Base-by-base conservation (phyloP, 1,140 invertebrate species). In the Homalodisca vitripennis region DNA sequence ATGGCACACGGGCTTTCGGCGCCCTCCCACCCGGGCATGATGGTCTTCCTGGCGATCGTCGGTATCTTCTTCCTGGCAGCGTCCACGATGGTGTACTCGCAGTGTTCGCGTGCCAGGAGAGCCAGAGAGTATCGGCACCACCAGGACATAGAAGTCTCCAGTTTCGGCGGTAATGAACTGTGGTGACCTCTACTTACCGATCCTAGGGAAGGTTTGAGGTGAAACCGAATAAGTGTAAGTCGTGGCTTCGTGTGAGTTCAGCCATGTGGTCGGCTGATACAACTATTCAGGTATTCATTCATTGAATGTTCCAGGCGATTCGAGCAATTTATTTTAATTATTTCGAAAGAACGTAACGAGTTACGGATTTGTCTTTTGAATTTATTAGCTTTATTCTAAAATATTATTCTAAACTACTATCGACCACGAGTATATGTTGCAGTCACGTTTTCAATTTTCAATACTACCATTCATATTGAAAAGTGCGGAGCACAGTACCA, bases 61-160 rank as follows among this genome's bases (percentile, higher is more conserved):
- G 48, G 51, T 20, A 17, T 68, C 6, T 24, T 68, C 1, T 30
- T 51, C 14, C 14, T 60, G 10, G 53, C 67, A 68, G 27, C 67
- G 22, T 22, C 57, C 1, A 32, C 34, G 30, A 68, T 68, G 67
- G 24, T 51, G 13, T 27, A 31, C 27, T 68, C 67, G 0, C 67
- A 68, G 1, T 31, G 67, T 2, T 6, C 13, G 20, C 67, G 62
- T 12, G 2, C 17, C 27, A 26, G 53, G 14, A 57, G 31, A 20
- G 2, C 27, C 1, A 24, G 14, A 3, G 20, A 60, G 55, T 67
- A 67, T 22, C 14, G 20, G 12, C 53, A 60, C n/a, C 67, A 68
- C 20, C 53, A 68, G 17, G 67, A 68, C 53, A 68, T 68, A 20
- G 67, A 68, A 32, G 67, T 68, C 14, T 30, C 60, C 14, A 63